A percentile compares a stretch with the other conserved stretches of the same genome.
Evolutionary conservation across 1,140 invertebrate genomes (phyloP).

Genomic region (Rhysida immarginata): DNA sequence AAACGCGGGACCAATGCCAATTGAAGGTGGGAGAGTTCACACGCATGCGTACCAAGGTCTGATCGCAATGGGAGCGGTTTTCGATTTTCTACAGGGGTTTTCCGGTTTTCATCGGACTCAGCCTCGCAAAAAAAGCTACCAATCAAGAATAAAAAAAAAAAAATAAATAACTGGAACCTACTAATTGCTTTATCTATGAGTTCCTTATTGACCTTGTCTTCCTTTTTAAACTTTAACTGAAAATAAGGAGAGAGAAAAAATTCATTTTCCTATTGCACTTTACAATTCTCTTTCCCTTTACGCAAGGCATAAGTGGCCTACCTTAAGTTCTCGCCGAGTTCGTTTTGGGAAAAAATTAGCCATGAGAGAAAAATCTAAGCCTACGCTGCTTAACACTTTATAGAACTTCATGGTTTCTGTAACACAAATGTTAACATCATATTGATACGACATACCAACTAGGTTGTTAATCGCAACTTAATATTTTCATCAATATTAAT

Average conservation of each 20-base stretch:
- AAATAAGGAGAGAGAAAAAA: neutral
- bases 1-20: too few species aligned
- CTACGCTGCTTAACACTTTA: conserved; percentile 64
- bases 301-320: conserved; percentile 9
- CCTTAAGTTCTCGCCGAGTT: conserved; percentile 59
- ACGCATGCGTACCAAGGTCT: too few species aligned
- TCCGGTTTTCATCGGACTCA: too few species aligned
- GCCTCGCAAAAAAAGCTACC: too few species aligned
- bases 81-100: too few species aligned
- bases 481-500: conserved; percentile 1
- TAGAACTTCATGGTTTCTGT: conserved; percentile 72
- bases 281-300: neutral
- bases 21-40: too few species aligned
- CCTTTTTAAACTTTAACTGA: conserved; percentile 48
- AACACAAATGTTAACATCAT: conserved; percentile 16
- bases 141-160: neutral
- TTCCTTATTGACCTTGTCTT: conserved; percentile 39
- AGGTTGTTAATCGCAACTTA: neutral
- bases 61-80: too few species aligned
- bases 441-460: neutral
- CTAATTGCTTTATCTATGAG: conserved; percentile 40
- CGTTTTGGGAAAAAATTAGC: conserved; percentile 59
- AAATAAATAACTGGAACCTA: conserved; percentile 12
- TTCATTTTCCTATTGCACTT: neutral
- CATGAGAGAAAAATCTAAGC: conserved; percentile 82